Evolutionary conservation across 2,888 invertebrate genomes (phyloP).

Genomic region (Chymomyza amoena): DNA sequence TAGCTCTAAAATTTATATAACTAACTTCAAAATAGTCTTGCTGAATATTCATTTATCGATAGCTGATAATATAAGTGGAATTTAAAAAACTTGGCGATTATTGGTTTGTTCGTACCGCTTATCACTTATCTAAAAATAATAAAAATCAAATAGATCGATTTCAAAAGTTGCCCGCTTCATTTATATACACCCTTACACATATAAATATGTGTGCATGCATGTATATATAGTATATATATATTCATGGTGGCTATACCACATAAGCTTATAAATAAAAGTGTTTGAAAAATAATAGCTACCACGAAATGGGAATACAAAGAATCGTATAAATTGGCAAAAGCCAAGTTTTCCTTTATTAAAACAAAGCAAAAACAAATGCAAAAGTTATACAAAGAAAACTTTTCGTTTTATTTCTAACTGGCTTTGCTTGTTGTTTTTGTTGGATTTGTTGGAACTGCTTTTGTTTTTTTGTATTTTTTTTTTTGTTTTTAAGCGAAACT

Average conservation of each 20-base stretch:
- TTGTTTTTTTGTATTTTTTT: background rate
- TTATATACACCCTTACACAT: slow-evolving; percentile 3
- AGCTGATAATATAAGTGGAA: no score
- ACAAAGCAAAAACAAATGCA: slow-evolving; percentile 53
- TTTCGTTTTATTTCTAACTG: slow-evolving; percentile 45
- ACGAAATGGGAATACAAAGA: slow-evolving; percentile 40
- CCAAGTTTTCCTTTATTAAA: slow-evolving; percentile 65
- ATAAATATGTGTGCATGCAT: background rate
- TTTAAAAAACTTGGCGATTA: no score
- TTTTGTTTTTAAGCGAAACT: slow-evolving; percentile 53
- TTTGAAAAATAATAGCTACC: slow-evolving; percentile 13
- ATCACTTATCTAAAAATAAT: no score
- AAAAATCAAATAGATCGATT: no score
- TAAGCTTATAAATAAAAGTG: background rate
- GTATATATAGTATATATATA: no score
- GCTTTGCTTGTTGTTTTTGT: slow-evolving; percentile 22
- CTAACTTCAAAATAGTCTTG: no score
- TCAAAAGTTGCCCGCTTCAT: no score
- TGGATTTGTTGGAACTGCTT: background rate
- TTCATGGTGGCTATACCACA: background rate
- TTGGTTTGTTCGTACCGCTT: no score
- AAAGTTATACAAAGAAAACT: slow-evolving; percentile 66
- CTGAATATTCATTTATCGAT: no score
- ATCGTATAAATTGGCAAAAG: slow-evolving; percentile 56
- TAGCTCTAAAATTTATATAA: no score